Evolutionary conservation across 2,888 invertebrate species (phyloP).

Genomic region (Ophraella communa): DNA sequence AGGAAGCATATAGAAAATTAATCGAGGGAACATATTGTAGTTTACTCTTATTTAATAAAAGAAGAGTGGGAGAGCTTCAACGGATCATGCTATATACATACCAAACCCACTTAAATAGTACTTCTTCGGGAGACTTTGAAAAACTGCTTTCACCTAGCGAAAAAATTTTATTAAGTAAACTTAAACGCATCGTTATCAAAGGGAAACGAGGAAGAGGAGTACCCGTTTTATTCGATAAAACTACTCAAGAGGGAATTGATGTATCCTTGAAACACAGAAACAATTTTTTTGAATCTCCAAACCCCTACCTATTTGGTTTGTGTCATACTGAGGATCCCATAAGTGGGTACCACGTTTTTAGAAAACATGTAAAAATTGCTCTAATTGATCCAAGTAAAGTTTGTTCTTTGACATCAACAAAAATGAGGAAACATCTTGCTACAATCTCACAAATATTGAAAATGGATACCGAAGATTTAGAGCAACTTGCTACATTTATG

Average conservation of each 20-base stretch:
- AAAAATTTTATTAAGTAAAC: not conserved
- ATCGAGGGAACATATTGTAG: not conserved
- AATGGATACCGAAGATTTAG: not conserved
- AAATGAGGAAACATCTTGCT: not conserved
- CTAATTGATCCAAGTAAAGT: not conserved
- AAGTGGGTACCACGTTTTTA: not conserved
- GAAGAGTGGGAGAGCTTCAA: not conserved
- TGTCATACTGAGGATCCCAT: not conserved
- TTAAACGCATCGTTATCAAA: not conserved
- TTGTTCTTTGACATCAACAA: not conserved
- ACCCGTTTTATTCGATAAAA: not conserved
- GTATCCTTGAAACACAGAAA: not conserved
- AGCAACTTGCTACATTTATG: not conserved
- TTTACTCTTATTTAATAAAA: not conserved
- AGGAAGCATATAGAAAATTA: not conserved
- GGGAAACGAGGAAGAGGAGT: not conserved
- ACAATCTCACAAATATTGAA: not conserved
- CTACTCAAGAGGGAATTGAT: not conserved
- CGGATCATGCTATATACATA: not conserved
- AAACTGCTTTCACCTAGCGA: not conserved
- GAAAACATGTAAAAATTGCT: not conserved
- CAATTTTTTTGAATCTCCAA: not conserved
- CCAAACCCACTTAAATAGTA: not conserved
- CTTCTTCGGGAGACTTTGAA: not conserved
- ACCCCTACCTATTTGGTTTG: not conserved